phyloP scores from a whole-genome alignment of 2,113 vertebrate species.

The Pachypanchax playfairii region DNA sequence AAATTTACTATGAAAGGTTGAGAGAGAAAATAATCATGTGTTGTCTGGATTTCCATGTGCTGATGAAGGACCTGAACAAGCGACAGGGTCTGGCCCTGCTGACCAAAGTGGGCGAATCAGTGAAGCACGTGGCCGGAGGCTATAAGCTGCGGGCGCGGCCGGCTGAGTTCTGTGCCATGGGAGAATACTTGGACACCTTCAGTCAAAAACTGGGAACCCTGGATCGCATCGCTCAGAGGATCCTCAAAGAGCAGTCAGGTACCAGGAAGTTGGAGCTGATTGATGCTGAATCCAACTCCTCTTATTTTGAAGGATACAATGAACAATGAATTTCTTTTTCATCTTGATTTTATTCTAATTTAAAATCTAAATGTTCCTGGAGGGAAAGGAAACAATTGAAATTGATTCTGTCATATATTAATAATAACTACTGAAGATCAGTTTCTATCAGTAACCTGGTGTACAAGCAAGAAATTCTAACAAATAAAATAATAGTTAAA shows the following conservation, averaged over 20 bases:
- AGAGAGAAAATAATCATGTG: not conserved
- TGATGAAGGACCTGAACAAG: constrained; percentile 95
- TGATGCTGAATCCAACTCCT: not conserved
- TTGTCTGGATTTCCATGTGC: too few relatives aligned
- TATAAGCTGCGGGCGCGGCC: constrained; percentile 93
- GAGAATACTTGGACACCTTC: constrained; percentile 94
- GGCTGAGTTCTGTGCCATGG: constrained; percentile 89
- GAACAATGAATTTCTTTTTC: too few relatives aligned
- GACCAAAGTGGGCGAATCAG: constrained; percentile 92
- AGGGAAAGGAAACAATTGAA: too few relatives aligned
- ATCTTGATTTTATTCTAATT: too few relatives aligned
- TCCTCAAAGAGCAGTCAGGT: constrained; percentile 97
- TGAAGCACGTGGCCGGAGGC: constrained; percentile 92
- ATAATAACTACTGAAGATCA: too few relatives aligned
- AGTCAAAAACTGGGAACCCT: constrained; percentile 95
- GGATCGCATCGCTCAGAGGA: constrained; percentile 95
- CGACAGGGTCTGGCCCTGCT: constrained; percentile 93
- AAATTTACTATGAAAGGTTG: constrained; percentile 1
- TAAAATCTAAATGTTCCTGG: too few relatives aligned
- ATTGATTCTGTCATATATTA: too few relatives aligned
- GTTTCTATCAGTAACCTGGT: too few relatives aligned
- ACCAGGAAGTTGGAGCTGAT: constrained; percentile 28
- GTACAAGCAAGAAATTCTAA: too few relatives aligned
- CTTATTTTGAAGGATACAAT: too few relatives aligned
- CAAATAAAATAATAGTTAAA: too few relatives aligned